Conservation (phyloP, 2,888 invertebrate genomes). For the Onchidella celtica region DNA sequence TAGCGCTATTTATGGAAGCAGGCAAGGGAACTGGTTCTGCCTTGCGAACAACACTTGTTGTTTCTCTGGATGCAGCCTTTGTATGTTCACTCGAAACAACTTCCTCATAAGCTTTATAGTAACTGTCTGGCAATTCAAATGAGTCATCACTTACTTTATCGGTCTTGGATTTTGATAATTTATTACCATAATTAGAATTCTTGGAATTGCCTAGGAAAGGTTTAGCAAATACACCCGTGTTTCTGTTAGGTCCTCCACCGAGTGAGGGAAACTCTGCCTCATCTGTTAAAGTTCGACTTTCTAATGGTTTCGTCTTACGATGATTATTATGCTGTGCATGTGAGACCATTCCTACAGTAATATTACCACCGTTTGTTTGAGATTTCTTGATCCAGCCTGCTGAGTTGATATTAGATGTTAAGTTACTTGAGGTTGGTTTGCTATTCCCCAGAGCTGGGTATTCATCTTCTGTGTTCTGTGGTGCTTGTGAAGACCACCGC, state of each 20-base stretch:
- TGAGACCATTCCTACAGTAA: neutral
- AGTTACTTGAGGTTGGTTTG: constrained; percentile 15
- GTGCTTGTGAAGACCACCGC: constrained; percentile 20
- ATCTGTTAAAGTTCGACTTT: constrained; percentile 40
- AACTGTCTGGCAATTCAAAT: constrained; percentile 42
- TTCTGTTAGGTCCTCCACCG: constrained; percentile 9
- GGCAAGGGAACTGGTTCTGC: neutral
- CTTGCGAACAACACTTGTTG: neutral
- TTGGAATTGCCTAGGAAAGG: constrained; percentile 39
- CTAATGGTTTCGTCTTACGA: constrained; percentile 23
- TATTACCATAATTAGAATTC: constrained; percentile 47
- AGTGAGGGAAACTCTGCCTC: constrained; percentile 51
- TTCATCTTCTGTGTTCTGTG: constrained; percentile 56
- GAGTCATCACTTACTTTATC: constrained; percentile 5
- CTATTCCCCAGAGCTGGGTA: constrained; percentile 52
- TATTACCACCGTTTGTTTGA: neutral
- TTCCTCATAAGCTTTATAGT: neutral
- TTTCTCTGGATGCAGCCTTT: neutral
- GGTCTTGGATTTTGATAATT: constrained; percentile 24
- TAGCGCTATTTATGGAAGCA: neutral
- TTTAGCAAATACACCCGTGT: neutral
- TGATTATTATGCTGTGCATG: neutral
- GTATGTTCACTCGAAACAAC: neutral
- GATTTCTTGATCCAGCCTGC: constrained; percentile 27
- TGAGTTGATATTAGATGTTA: constrained; percentile 8